Evolutionary conservation across 2,888 invertebrate genomes (phyloP), one percentile per base, ranked within the genome.

Genomic region (Euphydryas editha): DNA sequence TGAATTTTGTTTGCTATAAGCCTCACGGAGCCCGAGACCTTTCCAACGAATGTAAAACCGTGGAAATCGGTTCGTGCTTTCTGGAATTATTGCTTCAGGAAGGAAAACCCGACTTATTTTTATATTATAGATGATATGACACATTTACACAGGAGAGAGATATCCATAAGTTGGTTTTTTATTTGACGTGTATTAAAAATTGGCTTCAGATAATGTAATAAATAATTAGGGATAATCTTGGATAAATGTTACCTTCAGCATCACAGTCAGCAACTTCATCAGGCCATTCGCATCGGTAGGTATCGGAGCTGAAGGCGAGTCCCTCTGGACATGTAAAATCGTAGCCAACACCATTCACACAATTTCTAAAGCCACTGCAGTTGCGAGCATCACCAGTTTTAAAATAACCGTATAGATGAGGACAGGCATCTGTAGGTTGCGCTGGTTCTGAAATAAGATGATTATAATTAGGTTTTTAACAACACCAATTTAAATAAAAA

Each of bases 281-380:
- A 4, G 97, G 97, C 97, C 97, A 98, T 71, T 98, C 97, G 82
- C 98, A 98, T 61, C 95, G 94, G 81, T 97, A 96, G 11, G 93
- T 94, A 13, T 94, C 94, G 1, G 94, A 91, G 82, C 95, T 96
- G 88, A 95, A 97, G 10, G 97, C 97, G 60, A 98, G 90, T 21
- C 97, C 97, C 77, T 96, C 97, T 0, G 97, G 97, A 79, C 98
- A 98, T 72, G 95, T 94, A 76, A 97, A 95, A 47, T 95, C 90
- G 74, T 90, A 95, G 10, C 95, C 96, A 6, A 94, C 93, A n/a
- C 98, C 98, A 58, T 95, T 95, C 1, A 95, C 97, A 77, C 97
- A 98, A 80, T 95, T 97, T 86, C 95, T 95, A 84, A 97, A 98
- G 77, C 95, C 94, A 10, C 97, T 96, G 82, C 97, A 97, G 81